Base-by-base conservation (phyloP, 2,888 invertebrate species). In the Caenorhabditis parvicauda region DNA sequence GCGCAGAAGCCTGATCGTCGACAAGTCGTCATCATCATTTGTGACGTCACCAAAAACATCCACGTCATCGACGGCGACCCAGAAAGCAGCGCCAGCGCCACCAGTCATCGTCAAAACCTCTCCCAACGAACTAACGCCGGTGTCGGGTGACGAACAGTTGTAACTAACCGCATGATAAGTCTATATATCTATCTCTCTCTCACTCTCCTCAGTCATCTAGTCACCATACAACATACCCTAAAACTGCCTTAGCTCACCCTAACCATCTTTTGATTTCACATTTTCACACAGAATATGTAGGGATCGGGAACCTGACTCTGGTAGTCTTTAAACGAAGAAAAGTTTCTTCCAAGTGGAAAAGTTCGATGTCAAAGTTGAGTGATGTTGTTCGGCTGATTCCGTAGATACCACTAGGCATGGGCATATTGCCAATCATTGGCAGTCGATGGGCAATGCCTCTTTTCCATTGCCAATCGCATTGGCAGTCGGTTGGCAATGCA, bases 111-210 rank as follows among this genome's bases (percentile, higher is more conserved):
- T 67, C 1, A 42, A 62, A 38, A 72, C 72, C 2, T 72, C 72
- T 22, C 72, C 72, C 2, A 65, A 64, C 50, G 72, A 72, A 51
- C 51, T 72, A 52, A 72, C 72, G 14, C 72, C 72, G 14, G 70
- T 65, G 9, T 63, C 62, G 12, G 72, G 69, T 2, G 72, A 72
- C 46, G 72, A 72, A 44, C 64, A 60, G 51, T 57, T 72, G 9
- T 70, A 55, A 51, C 21, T 3, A 9, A 28, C 28, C 17, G 38
- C 9, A 35, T 12, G 2, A 29, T 3, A 3, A 24, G n/a, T 3
- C 9, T 19, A 29, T 7, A n/a, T 28, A 7, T 35, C 37, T 37
- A 22, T 9, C 19, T 3, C 5, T 37, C 37, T 37, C 25, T 37
- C 35, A 14, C 12, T 14, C 7, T 44, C 44, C 14, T 25, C 22